Evolutionary conservation across 1,140 invertebrate genomes (phyloP).

Genomic region (Fopius arisanus): DNA sequence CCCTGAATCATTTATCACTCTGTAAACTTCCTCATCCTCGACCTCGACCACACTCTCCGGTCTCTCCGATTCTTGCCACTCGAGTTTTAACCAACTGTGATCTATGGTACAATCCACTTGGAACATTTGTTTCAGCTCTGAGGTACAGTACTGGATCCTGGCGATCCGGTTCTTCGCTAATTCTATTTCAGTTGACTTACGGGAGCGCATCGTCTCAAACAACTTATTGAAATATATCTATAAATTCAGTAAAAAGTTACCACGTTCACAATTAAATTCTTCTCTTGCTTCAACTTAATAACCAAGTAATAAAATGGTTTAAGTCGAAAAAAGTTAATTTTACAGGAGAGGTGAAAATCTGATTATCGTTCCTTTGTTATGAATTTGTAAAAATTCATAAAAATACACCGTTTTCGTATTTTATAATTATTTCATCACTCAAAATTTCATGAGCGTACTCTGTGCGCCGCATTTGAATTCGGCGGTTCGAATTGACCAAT

Average conservation of each 20-base stretch:
- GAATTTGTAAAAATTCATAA: too few species aligned
- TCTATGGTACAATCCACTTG: slow-evolving; percentile 27
- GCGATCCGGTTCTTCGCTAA: slow-evolving; percentile 37
- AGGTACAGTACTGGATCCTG: slow-evolving; percentile 40
- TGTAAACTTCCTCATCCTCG: slow-evolving; percentile 57
- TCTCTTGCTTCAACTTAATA: too few species aligned
- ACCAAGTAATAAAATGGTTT: too few species aligned
- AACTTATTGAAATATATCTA: slow-evolving; percentile 61
- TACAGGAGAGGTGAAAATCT: too few species aligned
- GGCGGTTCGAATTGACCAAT: too few species aligned
- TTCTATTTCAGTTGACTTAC: slow-evolving; percentile 43
- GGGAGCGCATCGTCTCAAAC: slow-evolving; percentile 57
- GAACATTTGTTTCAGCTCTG: slow-evolving; percentile 46
- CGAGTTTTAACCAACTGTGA: slow-evolving; percentile 29
- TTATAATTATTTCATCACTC: too few species aligned
- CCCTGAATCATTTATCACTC: slow-evolving; percentile 8
- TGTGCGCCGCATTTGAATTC: too few species aligned
- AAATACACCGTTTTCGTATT: too few species aligned
- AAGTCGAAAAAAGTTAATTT: too few species aligned
- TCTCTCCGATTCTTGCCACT: slow-evolving; percentile 42
- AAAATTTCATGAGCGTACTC: too few species aligned
- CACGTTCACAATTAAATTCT: too few species aligned
- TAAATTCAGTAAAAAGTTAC: slow-evolving; percentile 22
- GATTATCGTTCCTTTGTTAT: too few species aligned
- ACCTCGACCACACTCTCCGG: slow-evolving; percentile 39